Percentiles rank a stretch among this genome's conserved stretches.
phyloP scores from a whole-genome alignment of 2,797 vertebrate species.

The Clarias pachynema region DNA sequence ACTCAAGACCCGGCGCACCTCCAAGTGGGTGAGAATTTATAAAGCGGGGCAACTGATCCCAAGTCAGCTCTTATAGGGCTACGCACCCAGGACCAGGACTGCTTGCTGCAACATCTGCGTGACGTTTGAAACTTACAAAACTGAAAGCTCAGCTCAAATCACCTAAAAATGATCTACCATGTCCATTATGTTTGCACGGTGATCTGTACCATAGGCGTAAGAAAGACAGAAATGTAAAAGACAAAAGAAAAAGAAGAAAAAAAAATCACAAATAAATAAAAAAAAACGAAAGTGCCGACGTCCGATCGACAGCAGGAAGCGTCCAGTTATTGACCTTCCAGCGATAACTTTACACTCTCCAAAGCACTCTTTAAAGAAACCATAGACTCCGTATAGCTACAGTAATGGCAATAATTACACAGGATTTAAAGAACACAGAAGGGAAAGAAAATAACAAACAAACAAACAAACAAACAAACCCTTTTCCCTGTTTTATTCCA shows the following conservation, averaged over 20 bases:
- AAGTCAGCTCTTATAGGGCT: neutral
- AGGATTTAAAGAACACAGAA: slow-evolving; percentile 79
- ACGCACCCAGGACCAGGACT: slow-evolving; percentile 34
- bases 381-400: slow-evolving; percentile 83
- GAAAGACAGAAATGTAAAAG: slow-evolving; percentile 54
- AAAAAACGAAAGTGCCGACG: slow-evolving; percentile 77
- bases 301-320: slow-evolving; percentile 82
- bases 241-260: slow-evolving; percentile 42
- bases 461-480: slow-evolving; percentile 41
- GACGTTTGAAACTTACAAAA: slow-evolving; percentile 29
- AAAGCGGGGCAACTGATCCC: slow-evolving; percentile 3
- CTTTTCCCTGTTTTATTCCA: slow-evolving; percentile 41
- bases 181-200: slow-evolving; percentile 55
- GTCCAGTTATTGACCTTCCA: slow-evolving; percentile 84
- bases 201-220: slow-evolving; percentile 58
- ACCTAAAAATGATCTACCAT: slow-evolving; percentile 40
- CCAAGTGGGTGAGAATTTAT: slow-evolving; percentile 6
- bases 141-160: slow-evolving; percentile 47
- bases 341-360: slow-evolving; percentile 84
- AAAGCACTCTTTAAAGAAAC: slow-evolving; percentile 83
- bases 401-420: slow-evolving; percentile 85
- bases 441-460: slow-evolving; percentile 60
- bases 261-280: neutral
- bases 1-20: neutral
- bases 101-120: slow-evolving; percentile 44